phyloP scores from a whole-genome alignment of 1,140 invertebrate species.

The Euura lappo region DNA sequence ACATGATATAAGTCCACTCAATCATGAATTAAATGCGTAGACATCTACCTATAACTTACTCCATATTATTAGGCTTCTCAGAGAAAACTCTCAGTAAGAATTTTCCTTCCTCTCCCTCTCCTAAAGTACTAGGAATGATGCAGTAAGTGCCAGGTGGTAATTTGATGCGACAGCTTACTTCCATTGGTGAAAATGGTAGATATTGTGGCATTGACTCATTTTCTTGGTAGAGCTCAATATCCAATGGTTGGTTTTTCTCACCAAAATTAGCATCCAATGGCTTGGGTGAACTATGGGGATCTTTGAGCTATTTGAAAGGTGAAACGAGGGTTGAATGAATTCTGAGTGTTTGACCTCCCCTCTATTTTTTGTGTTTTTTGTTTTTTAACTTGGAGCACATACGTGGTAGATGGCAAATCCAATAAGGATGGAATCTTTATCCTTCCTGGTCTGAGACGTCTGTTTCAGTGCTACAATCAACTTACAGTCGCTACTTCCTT shows the following conservation, averaged over 20 bases:
- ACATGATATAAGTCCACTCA: too few species aligned
- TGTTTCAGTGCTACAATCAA: slow-evolving; percentile 92
- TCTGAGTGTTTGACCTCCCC: not conserved
- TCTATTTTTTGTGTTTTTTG: not conserved
- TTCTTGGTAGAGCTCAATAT: too few species aligned
- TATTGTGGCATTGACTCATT: too few species aligned
- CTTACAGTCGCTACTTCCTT: slow-evolving; percentile 93
- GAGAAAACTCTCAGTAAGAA: too few species aligned
- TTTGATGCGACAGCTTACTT: too few species aligned
- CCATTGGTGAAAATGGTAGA: too few species aligned
- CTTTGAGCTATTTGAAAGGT: slow-evolving; percentile 65
- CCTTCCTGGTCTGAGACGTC: slow-evolving; percentile 87
- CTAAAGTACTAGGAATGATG: too few species aligned
- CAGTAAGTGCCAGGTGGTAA: too few species aligned
- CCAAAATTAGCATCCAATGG: slow-evolving; percentile 92
- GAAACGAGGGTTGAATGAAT: slow-evolving; percentile 12
- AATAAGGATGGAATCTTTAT: slow-evolving; percentile 93
- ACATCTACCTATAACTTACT: too few species aligned
- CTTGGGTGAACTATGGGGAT: slow-evolving; percentile 77
- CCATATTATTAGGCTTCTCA: too few species aligned
- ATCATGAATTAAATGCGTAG: too few species aligned
- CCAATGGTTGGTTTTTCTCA: slow-evolving; percentile 93
- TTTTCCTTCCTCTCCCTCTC: too few species aligned
- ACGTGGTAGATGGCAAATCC: slow-evolving; percentile 96
- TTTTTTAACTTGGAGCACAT: slow-evolving; percentile 35